A percentile compares a stretch with the other conserved stretches of the same genome.
These are phyloP conservation scores for Drosophila ohnishii DNA, from an alignment of 1,140 invertebrate genomes.

Conservation along the genomic window DNA sequence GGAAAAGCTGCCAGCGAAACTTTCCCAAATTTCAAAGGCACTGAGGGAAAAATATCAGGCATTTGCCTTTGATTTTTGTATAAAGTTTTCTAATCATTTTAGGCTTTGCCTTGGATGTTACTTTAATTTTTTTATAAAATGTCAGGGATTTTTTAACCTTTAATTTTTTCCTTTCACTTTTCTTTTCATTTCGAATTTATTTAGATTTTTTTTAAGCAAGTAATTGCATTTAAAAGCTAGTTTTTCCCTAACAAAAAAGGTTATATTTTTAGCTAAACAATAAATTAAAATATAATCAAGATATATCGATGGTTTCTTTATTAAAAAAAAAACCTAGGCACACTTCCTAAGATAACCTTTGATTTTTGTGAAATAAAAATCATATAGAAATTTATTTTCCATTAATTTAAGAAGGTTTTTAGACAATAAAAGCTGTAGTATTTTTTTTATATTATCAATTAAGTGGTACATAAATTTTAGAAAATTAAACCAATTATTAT, in stretches of 20 bases:
- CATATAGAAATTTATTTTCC: not conserved
- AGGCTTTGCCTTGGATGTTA: not conserved
- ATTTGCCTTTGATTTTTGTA: not conserved
- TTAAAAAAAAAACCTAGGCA: not conserved
- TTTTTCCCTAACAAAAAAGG: not conserved
- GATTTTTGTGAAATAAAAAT: not conserved
- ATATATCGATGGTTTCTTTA: not conserved
- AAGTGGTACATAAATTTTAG: not conserved
- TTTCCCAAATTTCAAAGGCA: conserved; percentile 29
- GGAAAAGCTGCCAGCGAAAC: conserved; percentile 20
- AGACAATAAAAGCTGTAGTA: not conserved
- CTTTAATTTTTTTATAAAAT: not conserved
- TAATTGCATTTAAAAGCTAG: not conserved
- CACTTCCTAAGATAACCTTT: not conserved
- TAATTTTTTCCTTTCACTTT: not conserved
- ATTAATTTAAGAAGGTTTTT: not conserved
- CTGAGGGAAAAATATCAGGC: not conserved
- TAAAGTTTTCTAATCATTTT: not conserved
- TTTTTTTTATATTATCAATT: not conserved
- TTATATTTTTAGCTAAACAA: not conserved
- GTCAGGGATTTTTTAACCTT: not conserved
- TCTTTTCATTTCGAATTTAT: not conserved
- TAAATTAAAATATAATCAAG: too few species aligned
- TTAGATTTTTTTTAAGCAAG: not conserved
- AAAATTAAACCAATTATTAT: not conserved